Conservation (phyloP, 2,797 vertebrate species). For the Aulostomus chinensis region DNA sequence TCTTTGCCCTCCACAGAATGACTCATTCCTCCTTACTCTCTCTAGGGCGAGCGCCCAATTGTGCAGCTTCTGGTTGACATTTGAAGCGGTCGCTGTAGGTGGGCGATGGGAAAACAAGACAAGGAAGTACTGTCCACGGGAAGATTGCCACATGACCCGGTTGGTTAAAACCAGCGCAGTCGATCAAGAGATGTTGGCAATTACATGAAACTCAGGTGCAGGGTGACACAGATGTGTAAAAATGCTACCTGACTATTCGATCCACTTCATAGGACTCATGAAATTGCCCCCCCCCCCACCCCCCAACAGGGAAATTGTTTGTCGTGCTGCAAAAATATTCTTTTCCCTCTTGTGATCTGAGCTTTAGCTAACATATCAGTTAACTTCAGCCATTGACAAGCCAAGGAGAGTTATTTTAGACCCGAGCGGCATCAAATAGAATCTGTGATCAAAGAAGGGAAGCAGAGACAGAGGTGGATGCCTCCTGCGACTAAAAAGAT, state of each 20-base stretch:
- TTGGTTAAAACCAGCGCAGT: constrained; percentile 7
- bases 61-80: constrained; percentile 61
- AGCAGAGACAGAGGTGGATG: constrained; percentile 64
- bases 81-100: constrained; percentile 47
- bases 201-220: constrained; percentile 22
- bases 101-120: constrained; percentile 38
- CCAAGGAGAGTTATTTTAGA: constrained; percentile 72
- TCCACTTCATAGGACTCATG: constrained; percentile 36
- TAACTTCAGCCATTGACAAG: constrained; percentile 72
- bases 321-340: constrained; percentile 54
- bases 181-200: constrained; percentile 7
- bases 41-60: constrained; percentile 28
- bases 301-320: constrained; percentile 47
- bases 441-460: constrained; percentile 77
- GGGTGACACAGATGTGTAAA: constrained; percentile 12
- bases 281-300: constrained; percentile 23
- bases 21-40: constrained; percentile 47
- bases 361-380: constrained; percentile 66
- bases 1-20: constrained; percentile 39
- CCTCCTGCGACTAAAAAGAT: constrained; percentile 62
- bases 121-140: constrained; percentile 14
- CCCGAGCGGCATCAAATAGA: constrained; percentile 77
- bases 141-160: constrained; percentile 18
- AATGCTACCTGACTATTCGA: constrained; percentile 30
- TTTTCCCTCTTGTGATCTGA: constrained; percentile 40